phyloP scores from a whole-genome alignment of 92 coral and sea anemone species.

The Ricordea florida region DNA sequence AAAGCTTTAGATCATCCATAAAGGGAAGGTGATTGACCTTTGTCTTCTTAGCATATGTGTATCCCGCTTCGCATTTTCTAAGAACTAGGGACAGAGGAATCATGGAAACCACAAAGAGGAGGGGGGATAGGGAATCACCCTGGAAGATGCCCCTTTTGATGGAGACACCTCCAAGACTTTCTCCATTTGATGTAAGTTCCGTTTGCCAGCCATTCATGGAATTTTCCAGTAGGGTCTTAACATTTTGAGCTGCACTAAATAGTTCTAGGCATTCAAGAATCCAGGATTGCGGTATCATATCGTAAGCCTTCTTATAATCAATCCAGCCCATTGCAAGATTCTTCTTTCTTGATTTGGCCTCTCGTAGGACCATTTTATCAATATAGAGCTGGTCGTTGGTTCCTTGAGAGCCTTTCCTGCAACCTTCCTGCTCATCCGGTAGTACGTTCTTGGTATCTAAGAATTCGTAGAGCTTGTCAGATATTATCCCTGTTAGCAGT shows the following conservation, averaged over 20 bases:
- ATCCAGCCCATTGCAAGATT: slow-evolving; percentile 24
- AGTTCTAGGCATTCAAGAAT: slow-evolving; percentile 10
- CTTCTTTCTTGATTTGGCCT: slow-evolving; percentile 12
- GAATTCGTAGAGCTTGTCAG: slow-evolving; percentile 30
- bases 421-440: slow-evolving; percentile 31
- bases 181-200: neutral
- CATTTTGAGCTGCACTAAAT: slow-evolving; percentile 18
- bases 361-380: slow-evolving; percentile 26
- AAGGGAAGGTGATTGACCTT: too few relatives aligned
- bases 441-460: slow-evolving; percentile 8
- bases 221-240: neutral
- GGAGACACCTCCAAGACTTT: neutral
- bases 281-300: slow-evolving; percentile 35
- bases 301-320: slow-evolving; percentile 36
- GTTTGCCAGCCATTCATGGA: slow-evolving; percentile 13
- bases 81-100: too few relatives aligned
- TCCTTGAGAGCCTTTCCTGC: slow-evolving; percentile 21
- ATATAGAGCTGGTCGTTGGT: slow-evolving; percentile 47
- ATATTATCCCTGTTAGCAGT: slow-evolving; percentile 42
- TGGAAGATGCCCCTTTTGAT: neutral
- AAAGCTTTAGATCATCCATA: too few relatives aligned
- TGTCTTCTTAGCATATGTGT: too few relatives aligned
- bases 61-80: too few relatives aligned
- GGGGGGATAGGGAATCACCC: too few relatives aligned
- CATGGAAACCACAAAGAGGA: too few relatives aligned